Evolutionary conservation across 53 echinoderm and acorn worm genomes (phyloP).

Genomic region (Holothuria scabra): DNA sequence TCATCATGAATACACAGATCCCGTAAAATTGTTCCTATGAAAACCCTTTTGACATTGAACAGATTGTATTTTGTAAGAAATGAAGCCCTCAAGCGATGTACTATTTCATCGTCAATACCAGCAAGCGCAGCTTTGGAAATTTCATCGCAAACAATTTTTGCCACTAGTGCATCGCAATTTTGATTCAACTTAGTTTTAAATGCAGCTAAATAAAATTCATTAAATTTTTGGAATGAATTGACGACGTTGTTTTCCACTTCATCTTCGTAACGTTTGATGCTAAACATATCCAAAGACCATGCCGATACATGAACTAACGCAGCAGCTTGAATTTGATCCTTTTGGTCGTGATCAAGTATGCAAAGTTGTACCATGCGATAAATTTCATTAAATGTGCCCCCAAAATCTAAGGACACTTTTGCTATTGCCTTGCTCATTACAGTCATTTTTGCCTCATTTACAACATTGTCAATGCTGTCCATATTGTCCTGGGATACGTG

Average conservation of each 20-base stretch:
- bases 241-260: neutral
- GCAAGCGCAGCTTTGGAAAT: neutral
- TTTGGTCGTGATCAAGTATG: conserved; percentile 3
- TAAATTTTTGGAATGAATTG: neutral
- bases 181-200: neutral
- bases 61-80: neutral
- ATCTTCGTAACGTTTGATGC: neutral
- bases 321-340: conserved; percentile 7
- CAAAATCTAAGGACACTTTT: conserved; percentile 6
- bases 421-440: conserved; percentile 1
- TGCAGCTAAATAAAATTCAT: neutral
- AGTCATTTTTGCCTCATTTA: conserved; percentile 25
- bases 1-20: conserved; percentile 27
- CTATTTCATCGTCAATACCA: neutral
- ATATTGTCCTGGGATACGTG: neutral
- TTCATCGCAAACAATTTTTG: conserved; percentile 15
- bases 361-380: conserved; percentile 8
- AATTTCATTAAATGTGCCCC: conserved; percentile 8
- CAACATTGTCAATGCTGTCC: conserved; percentile 4
- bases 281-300: neutral
- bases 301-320: conserved; percentile 21
- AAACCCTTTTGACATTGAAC: conserved; percentile 17
- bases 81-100: neutral
- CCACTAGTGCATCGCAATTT: neutral
- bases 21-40: conserved; percentile 32